Conservation (phyloP, 2,797 vertebrate genomes). For the Syngnathus acus region DNA sequence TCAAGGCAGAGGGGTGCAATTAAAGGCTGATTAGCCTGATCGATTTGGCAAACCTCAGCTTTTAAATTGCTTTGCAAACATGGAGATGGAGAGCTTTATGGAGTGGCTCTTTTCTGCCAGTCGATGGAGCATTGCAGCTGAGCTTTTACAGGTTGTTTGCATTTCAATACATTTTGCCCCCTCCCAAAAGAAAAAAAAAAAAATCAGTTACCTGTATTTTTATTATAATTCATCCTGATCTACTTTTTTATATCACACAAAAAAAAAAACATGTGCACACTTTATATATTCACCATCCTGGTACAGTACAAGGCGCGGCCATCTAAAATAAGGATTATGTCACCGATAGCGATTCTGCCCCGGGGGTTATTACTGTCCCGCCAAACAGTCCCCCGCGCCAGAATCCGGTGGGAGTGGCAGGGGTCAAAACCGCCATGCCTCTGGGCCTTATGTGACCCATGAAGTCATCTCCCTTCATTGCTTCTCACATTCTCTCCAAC, state of each 20-base stretch:
- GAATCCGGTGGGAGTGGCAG: constrained; percentile 42
- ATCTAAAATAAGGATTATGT: constrained; percentile 50
- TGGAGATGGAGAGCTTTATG: background rate
- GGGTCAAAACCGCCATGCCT: constrained; percentile 51
- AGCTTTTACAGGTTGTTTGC: background rate
- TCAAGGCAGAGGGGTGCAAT: constrained; percentile 34
- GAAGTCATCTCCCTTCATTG: constrained; percentile 56
- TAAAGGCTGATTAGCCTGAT: constrained; percentile 42
- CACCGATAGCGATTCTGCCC: constrained; percentile 26
- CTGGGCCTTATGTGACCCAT: constrained; percentile 60
- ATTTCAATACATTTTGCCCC: background rate
- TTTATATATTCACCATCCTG: constrained; percentile 18
- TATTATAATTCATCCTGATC: background rate
- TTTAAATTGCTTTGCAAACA: constrained; percentile 5
- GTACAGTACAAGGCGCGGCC: constrained; percentile 24
- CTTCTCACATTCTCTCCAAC: constrained; percentile 43
- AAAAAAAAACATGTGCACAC: background rate
- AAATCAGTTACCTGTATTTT: background rate
- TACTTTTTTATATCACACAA: background rate
- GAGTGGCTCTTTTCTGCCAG: background rate
- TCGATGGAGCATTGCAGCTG: background rate
- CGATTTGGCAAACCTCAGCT: constrained; percentile 10
- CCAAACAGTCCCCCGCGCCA: constrained; percentile 15
- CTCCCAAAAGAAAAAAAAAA: background rate
- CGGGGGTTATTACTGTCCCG: constrained; percentile 13